A percentile compares a stretch with the other conserved stretches of the same genome.
These are phyloP conservation scores for Orchesellides sinensis DNA, from an alignment of 2,888 invertebrate genomes.

Conservation along the genomic window DNA sequence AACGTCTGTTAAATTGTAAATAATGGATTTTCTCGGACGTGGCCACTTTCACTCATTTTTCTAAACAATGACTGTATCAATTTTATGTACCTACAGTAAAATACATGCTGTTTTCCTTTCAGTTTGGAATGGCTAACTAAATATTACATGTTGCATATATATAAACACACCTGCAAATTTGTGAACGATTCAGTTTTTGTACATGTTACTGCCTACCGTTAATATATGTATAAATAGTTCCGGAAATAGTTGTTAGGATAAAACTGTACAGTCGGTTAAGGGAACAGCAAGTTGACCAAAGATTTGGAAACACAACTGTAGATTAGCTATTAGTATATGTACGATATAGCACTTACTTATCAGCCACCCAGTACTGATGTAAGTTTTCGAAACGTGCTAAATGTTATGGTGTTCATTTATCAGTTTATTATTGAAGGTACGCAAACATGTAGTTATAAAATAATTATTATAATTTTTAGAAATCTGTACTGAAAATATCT, in stretches of 20 bases:
- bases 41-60: too few relatives aligned
- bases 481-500: background rate
- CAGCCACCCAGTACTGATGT: background rate
- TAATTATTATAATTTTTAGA: background rate
- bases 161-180: too few relatives aligned
- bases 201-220: too few relatives aligned
- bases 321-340: background rate
- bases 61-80: too few relatives aligned
- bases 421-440: background rate
- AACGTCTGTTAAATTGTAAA: too few relatives aligned
- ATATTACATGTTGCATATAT: background rate
- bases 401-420: slow-evolving; percentile 58
- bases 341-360: background rate
- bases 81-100: too few relatives aligned
- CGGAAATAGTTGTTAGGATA: background rate
- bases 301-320: slow-evolving; percentile 32
- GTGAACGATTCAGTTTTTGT: too few relatives aligned
- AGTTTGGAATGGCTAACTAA: too few relatives aligned
- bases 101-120: too few relatives aligned
- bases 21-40: too few relatives aligned
- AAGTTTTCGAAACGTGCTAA: slow-evolving; percentile 48
- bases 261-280: slow-evolving; percentile 47
- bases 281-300: slow-evolving; percentile 63
- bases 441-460: background rate
- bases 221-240: background rate